Evolutionary conservation across 2,888 invertebrate species (phyloP), one percentile per base, ranked within the genome.

Genomic region (Papilio gigon): DNA sequence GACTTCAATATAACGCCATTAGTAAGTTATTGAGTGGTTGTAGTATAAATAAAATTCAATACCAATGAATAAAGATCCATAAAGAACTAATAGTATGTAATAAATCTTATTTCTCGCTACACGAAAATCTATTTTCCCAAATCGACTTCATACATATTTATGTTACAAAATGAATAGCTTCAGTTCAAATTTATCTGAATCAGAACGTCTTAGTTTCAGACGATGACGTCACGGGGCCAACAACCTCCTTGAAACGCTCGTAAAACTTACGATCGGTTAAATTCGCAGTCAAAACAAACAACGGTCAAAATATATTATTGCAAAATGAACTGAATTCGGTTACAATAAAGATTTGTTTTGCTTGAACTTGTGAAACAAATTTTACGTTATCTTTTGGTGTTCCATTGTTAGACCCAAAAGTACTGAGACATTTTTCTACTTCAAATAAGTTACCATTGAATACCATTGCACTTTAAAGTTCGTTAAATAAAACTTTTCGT

Each of bases 211-310:
- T 67, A 71, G 76, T 75, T 82, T 80, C 80, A 80, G 77, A 72
- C 70, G 71, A 70, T 86, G 87, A 88, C 88, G 87, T 88, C 88
- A 88, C 70, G 76, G 71, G 90, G 82, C 74, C 86, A 84, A 81
- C 77, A 87, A 87, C 84, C 89, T 78, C 78, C 65, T 64, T 71
- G 72, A 70, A 73, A 60, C 56, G 73, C 78, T 80, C 82, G 80
- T 84, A 84, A 88, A 89, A 86, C 82, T 84, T 80, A 77, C 80
- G 77, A 82, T 83, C 79, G 80, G 78, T 79, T 77, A 85, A 83
- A 85, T 88, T 89, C 81, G 86, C 90, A 87, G 85, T 83, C 88
- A 88, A 87, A 89, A 88, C 87, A 89, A 86, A 83, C 81, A 67
- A 73, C 47, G 42, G 33, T 33, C 50, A 25, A 59, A 70, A 53